A percentile compares a stretch with the other conserved stretches of the same genome.
Evolutionary conservation across 2,113 vertebrate genomes (phyloP).

Genomic region (Petroica traversi): DNA sequence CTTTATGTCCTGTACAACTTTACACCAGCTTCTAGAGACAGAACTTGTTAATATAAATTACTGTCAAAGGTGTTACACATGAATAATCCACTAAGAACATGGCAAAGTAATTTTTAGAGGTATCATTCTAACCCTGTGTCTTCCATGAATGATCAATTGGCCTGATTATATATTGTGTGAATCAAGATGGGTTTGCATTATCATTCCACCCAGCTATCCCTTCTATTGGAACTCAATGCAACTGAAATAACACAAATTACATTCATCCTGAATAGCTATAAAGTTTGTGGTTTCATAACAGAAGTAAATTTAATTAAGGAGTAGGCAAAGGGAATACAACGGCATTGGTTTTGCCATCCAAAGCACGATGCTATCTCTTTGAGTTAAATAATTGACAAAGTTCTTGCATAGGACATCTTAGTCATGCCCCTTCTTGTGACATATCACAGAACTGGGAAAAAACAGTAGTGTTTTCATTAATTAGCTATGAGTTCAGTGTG

Average conservation of each 20-base stretch:
- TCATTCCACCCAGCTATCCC: not conserved
- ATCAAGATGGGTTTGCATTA: not conserved
- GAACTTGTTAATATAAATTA: not conserved
- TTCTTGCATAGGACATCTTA: not conserved
- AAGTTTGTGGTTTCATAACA: not conserved
- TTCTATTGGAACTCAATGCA: not conserved
- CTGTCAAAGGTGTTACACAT: not conserved
- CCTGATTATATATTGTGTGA: not conserved
- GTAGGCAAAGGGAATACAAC: not conserved
- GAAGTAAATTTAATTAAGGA: not conserved
- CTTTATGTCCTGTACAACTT: not conserved
- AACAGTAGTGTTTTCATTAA: not conserved
- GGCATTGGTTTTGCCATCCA: not conserved
- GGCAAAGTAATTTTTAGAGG: not conserved
- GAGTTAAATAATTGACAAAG: not conserved
- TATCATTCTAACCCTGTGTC: not conserved
- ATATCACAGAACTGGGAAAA: not conserved
- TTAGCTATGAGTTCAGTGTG: not conserved
- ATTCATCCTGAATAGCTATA: not conserved
- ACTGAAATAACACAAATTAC: not conserved
- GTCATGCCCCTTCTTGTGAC: not conserved
- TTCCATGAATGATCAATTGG: not conserved
- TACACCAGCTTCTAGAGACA: not conserved
- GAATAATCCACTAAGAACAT: not conserved
- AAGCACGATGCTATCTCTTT: not conserved